Base-by-base conservation (phyloP, 2,797 vertebrate species). In the Myoxocephalus aenaeus region DNA sequence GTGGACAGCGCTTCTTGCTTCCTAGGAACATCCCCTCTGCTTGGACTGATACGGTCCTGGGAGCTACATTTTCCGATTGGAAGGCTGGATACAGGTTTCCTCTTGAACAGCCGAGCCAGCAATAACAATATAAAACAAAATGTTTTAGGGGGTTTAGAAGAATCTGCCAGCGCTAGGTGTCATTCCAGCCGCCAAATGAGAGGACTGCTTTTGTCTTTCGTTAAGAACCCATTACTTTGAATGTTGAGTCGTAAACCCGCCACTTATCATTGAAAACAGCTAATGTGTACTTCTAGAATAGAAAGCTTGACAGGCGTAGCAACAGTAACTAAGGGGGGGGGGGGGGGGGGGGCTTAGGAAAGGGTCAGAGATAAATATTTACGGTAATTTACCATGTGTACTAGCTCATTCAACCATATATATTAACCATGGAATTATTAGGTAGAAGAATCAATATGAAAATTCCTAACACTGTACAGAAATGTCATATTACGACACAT, bases 1-100 rank as follows among this genome's bases (percentile, higher is more conserved):
- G 27, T 51, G 53, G 79, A 67, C 56, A 59, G 48, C 46, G 27
- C 64, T 22, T 46, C 29, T 38, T 73, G 42, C 53, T 80, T 65
- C 57, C 42, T 40, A 4, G 17, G 53, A 77, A 68, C 25, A 48
- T 70, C 50, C 10, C 36, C n/a, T 38, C 54, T 20, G n/a, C 22
- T 65, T 22, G 32, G 32, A 25, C 4, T 70, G 66, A 71, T 63
- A 46, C 14, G 25, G 40, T 65, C 36, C 59, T 38, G 34, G 1
- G 5, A 61, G 34, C 32, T 10, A 10, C 32, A 34, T 50, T 34
- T 34, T 27, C 4, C 27, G n/a, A 51, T 14, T 42, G 29, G 36
- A 20, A 1, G 10, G 29, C 5, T 44, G 11, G 6, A 59, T 54
- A 32, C 32, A 38, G 12, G 22, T 4, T 58, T 12, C 32, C 2